These are phyloP conservation scores for Hirtodrosophila alboralis DNA, from an alignment of 2,888 invertebrate genomes.

Conservation along the genomic window DNA sequence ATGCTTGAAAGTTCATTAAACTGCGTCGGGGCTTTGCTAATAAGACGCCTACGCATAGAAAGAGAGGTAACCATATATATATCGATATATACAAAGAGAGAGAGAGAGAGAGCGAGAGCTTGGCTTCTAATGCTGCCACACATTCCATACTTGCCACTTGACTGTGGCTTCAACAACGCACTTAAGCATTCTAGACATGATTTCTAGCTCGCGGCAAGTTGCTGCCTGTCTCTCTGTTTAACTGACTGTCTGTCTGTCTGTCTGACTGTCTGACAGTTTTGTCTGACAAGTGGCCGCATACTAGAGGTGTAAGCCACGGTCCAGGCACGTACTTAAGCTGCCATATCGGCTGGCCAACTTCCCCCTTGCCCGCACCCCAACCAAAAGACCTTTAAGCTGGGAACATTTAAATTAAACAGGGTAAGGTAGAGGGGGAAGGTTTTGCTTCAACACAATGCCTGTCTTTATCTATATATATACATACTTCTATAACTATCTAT, in stretches of 20 bases:
- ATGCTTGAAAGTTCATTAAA: slow-evolving; percentile 68
- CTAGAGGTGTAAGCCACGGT: slow-evolving; percentile 48
- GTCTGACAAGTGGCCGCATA: slow-evolving; percentile 37
- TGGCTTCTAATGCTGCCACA: slow-evolving; percentile 16
- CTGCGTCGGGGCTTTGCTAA: slow-evolving; percentile 33
- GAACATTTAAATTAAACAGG: slow-evolving; percentile 64
- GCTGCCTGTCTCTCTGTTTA: slow-evolving; percentile 19
- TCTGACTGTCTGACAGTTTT: slow-evolving; percentile 6
- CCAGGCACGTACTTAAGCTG: slow-evolving; percentile 68
- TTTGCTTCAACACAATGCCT: slow-evolving; percentile 23
- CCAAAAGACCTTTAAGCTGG: slow-evolving; percentile 14
- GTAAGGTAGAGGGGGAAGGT: slow-evolving; percentile 15
- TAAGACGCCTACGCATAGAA: slow-evolving; percentile 53
- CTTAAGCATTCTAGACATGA: slow-evolving; percentile 73
- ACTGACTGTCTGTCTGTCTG: slow-evolving; percentile 9
- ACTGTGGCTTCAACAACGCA: slow-evolving; percentile 50
- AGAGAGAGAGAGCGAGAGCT: too few relatives aligned
- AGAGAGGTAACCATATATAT: neutral
- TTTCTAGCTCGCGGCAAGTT: slow-evolving; percentile 70
- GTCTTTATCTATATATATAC: slow-evolving; percentile 25
- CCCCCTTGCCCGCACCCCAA: slow-evolving; percentile 22
- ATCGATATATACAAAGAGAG: slow-evolving; percentile 2
- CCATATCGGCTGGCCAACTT: slow-evolving; percentile 62
- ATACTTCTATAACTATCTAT: slow-evolving; percentile 9
- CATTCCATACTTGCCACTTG: slow-evolving; percentile 44